Evolutionary conservation across 2,888 invertebrate genomes (phyloP), one percentile per base, ranked within the genome.

Genomic region (Dorcus parallelipipedus): DNA sequence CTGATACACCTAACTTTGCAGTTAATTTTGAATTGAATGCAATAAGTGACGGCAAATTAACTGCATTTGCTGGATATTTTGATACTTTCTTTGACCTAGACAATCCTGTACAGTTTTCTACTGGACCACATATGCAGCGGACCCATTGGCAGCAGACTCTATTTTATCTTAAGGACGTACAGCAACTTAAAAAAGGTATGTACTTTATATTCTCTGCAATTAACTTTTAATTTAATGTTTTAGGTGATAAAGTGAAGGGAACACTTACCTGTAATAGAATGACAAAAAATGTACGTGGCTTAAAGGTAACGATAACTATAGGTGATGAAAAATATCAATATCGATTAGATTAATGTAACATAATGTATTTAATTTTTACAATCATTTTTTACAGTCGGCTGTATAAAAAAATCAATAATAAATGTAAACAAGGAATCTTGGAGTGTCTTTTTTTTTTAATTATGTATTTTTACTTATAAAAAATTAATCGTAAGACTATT

Each of bases 91-190:
- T 96, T 78, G 89, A 90, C 71, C 78, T 90, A 54, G 84, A 85
- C 1, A 82, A 84, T 65, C 78, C 82, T 9, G 82, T 92, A 5
- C 78, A 81, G 3, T 87, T 96, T 69, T 88, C 90, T 52, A 96
- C 96, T 0, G 88, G 91, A 1, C 95, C 96, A 3, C 79, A 83
- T 41, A 79, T 82, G 0, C 81, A 84, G 0, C 81, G 86, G 20
- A 97, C 97, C 0, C 97, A 97, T 81, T 97, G 97, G 97, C 94
- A 95, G 73, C 97, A 97, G 77, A 95, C 95, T 0, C 84, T 95
- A 1, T 94, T 96, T 76, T 90, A 91, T 71, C 81, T 97, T 9
- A 88, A 86, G 62, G 84, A 90, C 65, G 86, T 90, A 38, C 82
- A 90, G 49, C 76, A 83, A 49, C 86, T 94, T 0, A 86, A 86